phyloP scores from a whole-genome alignment of 2,888 invertebrate genomes.

The Amphipyra berbera region DNA sequence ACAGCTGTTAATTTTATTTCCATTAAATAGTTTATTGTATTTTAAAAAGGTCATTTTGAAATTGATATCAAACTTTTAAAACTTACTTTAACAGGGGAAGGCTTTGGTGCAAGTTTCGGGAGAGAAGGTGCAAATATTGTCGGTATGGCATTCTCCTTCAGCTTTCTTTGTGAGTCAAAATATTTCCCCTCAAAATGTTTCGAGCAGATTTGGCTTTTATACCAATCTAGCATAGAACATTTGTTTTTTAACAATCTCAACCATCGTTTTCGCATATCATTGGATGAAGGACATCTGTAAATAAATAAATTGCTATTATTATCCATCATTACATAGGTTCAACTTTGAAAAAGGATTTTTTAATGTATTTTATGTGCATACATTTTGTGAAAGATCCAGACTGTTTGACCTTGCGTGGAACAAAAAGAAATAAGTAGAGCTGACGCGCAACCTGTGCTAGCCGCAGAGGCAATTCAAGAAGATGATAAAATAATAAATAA shows the following conservation, averaged over 20 bases:
- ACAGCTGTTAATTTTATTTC: no score
- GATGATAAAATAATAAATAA: neutral
- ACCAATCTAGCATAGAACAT: constrained; percentile 78
- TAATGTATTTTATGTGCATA: no score
- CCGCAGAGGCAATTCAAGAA: neutral
- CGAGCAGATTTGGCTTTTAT: constrained; percentile 80
- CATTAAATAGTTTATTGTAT: no score
- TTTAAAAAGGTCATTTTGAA: neutral
- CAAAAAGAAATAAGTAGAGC: no score
- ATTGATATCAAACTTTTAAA: neutral
- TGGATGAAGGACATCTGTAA: constrained; percentile 75
- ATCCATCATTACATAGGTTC: neutral
- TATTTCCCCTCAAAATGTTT: constrained; percentile 81
- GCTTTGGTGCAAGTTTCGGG: constrained; percentile 34
- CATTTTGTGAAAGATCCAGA: no score
- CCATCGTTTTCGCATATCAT: constrained; percentile 81
- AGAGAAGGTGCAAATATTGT: constrained; percentile 69
- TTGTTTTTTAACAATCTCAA: constrained; percentile 75
- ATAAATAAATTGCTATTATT: neutral
- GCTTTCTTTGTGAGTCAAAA: constrained; percentile 76
- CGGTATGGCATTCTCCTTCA: constrained; percentile 79
- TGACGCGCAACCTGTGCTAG: no score
- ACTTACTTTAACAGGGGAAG: constrained; percentile 60
- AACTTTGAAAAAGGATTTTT: no score
- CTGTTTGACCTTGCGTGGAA: no score